These are phyloP conservation scores for Sphaerophoria taeniata DNA, from an alignment of 2,888 invertebrate species.

Conservation along the genomic window DNA sequence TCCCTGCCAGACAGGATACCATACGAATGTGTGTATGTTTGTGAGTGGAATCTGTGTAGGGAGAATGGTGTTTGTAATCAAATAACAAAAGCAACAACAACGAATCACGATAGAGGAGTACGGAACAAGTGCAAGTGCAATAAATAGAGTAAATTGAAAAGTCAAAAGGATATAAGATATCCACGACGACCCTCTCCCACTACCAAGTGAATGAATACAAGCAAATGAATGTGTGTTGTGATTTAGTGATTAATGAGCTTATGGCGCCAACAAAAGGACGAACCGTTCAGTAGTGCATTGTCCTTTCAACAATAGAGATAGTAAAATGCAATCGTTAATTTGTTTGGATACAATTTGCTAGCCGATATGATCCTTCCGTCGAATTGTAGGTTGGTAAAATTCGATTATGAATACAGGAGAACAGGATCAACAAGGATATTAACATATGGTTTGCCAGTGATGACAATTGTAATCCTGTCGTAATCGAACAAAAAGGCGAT, in stretches of 20 bases:
- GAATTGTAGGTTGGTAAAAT: conserved; percentile 8
- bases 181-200: background rate
- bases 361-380: background rate
- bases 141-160: conserved; percentile 64
- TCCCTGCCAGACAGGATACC: conserved; percentile 21
- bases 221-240: conserved; percentile 21
- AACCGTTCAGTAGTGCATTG: conserved; percentile 51
- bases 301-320: conserved; percentile 11
- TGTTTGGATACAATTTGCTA: conserved; percentile 41
- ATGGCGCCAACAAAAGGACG: conserved; percentile 71
- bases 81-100: conserved; percentile 15
- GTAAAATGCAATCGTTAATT: conserved; percentile 61
- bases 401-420: background rate
- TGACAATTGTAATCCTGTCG: conserved; percentile 63
- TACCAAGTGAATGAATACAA: background rate
- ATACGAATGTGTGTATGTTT: background rate
- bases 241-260: conserved; percentile 65
- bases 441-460: conserved; percentile 61
- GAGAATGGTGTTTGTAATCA: conserved; percentile 18
- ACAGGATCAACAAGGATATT: conserved; percentile 4
- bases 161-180: conserved; percentile 48
- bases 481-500: conserved; percentile 50
- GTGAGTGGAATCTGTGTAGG: conserved; percentile 15
- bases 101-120: background rate
- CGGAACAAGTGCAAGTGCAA: conserved; percentile 37